Evolutionary conservation across 2,113 vertebrate genomes (phyloP).

Genomic region (Dissostichus mawsoni): DNA sequence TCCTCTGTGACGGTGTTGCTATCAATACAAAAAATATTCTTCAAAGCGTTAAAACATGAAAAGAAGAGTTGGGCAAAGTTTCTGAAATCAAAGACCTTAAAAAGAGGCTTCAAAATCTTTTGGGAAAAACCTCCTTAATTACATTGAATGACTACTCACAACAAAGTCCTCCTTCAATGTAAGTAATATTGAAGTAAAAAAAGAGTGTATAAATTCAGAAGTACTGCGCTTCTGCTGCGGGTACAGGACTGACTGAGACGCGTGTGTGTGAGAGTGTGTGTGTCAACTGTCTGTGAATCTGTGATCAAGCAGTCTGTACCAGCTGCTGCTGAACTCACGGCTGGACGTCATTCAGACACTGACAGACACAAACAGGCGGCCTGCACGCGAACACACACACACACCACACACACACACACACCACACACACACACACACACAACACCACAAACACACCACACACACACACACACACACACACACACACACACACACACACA

Average conservation of each 20-base stretch:
- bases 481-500: constrained; percentile 12
- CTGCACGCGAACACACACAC: neutral
- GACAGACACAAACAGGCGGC: constrained; percentile 67
- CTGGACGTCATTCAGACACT: constrained; percentile 50
- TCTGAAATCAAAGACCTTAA: constrained; percentile 18
- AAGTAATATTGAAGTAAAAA: neutral
- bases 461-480: constrained; percentile 5
- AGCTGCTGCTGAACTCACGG: constrained; percentile 72
- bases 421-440: neutral
- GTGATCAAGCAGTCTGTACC: constrained; percentile 63
- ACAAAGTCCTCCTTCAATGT: neutral
- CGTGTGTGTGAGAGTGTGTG: constrained; percentile 23
- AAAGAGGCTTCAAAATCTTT: constrained; percentile 11
- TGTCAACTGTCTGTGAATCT: constrained; percentile 53
- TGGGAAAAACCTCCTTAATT: constrained; percentile 3
- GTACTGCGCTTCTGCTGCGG: constrained; percentile 34
- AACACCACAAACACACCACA: no score
- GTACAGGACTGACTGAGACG: constrained; percentile 41
- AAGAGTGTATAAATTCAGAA: neutral
- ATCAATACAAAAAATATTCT: constrained; percentile 6
- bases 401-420: constrained; percentile 12
- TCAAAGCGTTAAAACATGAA: neutral
- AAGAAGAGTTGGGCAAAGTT: constrained; percentile 10
- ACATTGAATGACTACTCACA: constrained; percentile 1
- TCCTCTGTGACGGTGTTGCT: constrained; percentile 22